A percentile compares a stretch with the other conserved stretches of the same genome.
phyloP scores from a whole-genome alignment of 2,113 vertebrate species.

The Ivindomyrus marchei region DNA sequence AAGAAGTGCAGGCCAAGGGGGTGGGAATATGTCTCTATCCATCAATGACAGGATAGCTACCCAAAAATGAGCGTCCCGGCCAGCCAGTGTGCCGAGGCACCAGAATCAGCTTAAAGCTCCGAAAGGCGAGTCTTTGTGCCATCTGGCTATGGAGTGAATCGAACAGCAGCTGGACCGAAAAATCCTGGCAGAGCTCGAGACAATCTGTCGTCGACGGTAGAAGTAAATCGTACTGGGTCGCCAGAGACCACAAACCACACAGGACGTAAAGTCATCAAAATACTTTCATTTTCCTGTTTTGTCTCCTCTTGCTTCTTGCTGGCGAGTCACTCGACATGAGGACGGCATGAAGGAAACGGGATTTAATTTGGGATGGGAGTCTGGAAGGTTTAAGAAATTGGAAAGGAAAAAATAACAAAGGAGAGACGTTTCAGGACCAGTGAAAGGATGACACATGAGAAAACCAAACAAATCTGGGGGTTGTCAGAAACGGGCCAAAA shows the following conservation, averaged over 20 bases:
- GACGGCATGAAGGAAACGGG: not conserved
- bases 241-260: not conserved
- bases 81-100: not conserved
- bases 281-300: not conserved
- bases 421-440: not conserved
- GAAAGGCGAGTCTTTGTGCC: not conserved
- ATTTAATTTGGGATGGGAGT: not conserved
- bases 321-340: not conserved
- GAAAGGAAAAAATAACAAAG: not conserved
- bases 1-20: not conserved
- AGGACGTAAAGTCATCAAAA: not conserved
- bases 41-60: not conserved
- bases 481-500: not conserved
- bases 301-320: not conserved
- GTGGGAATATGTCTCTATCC: not conserved
- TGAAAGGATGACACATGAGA: not conserved
- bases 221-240: not conserved
- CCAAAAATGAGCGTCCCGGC: not conserved
- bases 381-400: not conserved
- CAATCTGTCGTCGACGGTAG: not conserved
- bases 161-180: not conserved
- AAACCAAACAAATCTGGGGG: not conserved
- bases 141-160: not conserved
- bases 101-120: not conserved
- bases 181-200: not conserved